Base-by-base conservation (phyloP, 2,888 invertebrate genomes). In the Auanema freiburgensis region DNA sequence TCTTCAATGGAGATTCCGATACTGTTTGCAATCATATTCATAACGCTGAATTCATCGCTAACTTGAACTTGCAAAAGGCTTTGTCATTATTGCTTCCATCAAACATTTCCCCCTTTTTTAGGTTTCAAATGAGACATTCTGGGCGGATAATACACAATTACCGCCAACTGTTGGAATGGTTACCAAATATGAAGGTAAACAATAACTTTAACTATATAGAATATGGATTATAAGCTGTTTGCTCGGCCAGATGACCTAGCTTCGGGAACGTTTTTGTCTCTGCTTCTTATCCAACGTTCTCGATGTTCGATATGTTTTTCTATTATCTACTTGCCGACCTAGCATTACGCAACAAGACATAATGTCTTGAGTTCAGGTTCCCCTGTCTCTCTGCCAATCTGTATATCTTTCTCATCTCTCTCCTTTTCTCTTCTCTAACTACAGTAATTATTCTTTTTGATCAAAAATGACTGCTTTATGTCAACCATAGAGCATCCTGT, bases 1-100 rank as follows among this genome's bases (percentile, higher is more conserved):
- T 87, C 50, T 87, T 86, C 79, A 87, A 86, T 71, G 87, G 87
- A 6, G 87, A 87, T 78, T 83, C 85, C 25, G 80, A 87, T 72
- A 85, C 86, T 83, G 85, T 86, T 1, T 87, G 87, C 76, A 86
- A 86, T 72, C 86, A 85, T 71, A 83, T 86, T 1, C 86, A 86
- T 42, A 86, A 86, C 73, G 83, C 85, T 63, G 86, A 79, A 85
- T 87, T 87, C 75, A 78, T 85, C 1, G 56, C 62, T n/a, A 51
- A 51, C 12, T 42, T 62, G 6, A 50, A 52, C 6, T 6, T 18
- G 2, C 18, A 4, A 52, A 52, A 18, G 25, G 52, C 11, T 10
- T 57, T 11, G 52, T 10, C 21, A 3, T 18, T 8, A 52, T 24
- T 8, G 2, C 3, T 52, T 23, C 6, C 18, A 23, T 52, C 2